Conservation (phyloP, 2,888 invertebrate species). For the Sarcophaga rosellei region DNA sequence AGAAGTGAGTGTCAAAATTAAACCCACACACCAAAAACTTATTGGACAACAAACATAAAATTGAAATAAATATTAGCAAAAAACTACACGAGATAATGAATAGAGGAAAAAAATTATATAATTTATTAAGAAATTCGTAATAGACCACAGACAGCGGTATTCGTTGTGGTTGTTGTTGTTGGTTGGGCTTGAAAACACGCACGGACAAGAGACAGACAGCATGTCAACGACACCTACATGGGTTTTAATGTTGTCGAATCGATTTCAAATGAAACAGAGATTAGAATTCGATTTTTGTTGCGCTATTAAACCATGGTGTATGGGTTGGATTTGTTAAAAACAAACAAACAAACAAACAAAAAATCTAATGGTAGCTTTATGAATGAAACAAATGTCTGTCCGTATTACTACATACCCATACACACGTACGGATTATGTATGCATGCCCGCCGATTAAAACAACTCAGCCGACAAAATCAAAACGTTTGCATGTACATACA, state of each 20-base stretch:
- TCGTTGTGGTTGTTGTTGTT: no score
- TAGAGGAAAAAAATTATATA: slow-evolving; percentile 17
- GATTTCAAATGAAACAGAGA: slow-evolving; percentile 37
- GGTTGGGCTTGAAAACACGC: slow-evolving; percentile 45
- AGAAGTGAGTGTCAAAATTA: slow-evolving; percentile 27
- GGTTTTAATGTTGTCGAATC: slow-evolving; percentile 35
- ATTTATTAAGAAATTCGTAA: background rate
- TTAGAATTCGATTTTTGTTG: slow-evolving; percentile 19
- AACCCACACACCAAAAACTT: slow-evolving; percentile 27
- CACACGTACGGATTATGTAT: background rate
- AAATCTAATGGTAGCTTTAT: slow-evolving; percentile 22
- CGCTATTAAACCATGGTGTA: slow-evolving; percentile 16
- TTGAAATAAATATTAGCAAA: slow-evolving; percentile 52
- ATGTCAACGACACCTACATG: slow-evolving; percentile 57
- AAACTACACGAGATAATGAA: background rate
- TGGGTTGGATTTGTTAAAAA: background rate
- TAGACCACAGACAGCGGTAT: background rate
- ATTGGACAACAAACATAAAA: slow-evolving; percentile 35
- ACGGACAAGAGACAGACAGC: slow-evolving; percentile 3
- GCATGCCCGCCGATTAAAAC: slow-evolving; percentile 47
- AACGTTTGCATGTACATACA: background rate
- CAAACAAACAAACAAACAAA: background rate
- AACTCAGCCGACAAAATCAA: background rate
- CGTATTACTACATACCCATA: background rate
- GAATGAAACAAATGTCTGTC: slow-evolving; percentile 42